These are phyloP conservation scores for Apostichopus leukothele DNA, from an alignment of 53 echinoderm and acorn worm genomes.

Conservation along the genomic window DNA sequence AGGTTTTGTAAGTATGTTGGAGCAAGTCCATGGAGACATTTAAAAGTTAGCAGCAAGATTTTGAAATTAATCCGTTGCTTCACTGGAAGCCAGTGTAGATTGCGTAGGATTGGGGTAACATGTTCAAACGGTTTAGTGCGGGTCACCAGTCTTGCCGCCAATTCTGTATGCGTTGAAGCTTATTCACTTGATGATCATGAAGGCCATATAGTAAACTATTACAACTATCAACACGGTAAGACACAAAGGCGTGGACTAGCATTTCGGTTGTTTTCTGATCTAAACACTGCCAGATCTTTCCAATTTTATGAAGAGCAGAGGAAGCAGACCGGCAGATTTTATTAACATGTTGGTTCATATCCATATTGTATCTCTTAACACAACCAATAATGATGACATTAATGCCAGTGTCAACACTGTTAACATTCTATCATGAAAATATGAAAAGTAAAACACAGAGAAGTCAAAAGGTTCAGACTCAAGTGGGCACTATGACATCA, in stretches of 20 bases:
- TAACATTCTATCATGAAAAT: no score
- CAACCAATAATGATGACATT: no score
- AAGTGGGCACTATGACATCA: no score
- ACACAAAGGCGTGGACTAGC: conserved; percentile 3
- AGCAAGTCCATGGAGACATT: no score
- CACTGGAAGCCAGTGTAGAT: neutral
- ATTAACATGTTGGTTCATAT: neutral
- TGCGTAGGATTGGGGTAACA: neutral
- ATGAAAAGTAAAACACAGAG: no score
- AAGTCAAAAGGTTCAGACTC: no score
- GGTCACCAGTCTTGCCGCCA: neutral
- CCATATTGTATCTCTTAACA: neutral
- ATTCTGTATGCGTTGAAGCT: neutral
- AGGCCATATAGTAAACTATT: neutral
- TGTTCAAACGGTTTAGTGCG: neutral
- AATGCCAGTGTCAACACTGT: no score
- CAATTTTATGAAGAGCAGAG: neutral
- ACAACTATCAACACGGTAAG: neutral
- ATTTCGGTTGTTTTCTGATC: neutral
- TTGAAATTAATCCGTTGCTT: neutral
- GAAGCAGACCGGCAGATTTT: neutral
- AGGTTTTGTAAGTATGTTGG: no score
- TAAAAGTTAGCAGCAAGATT: neutral
- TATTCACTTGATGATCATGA: neutral
- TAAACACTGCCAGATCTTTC: neutral